phyloP scores from a whole-genome alignment of 2,113 vertebrate species.

The Suncus etruscus region DNA sequence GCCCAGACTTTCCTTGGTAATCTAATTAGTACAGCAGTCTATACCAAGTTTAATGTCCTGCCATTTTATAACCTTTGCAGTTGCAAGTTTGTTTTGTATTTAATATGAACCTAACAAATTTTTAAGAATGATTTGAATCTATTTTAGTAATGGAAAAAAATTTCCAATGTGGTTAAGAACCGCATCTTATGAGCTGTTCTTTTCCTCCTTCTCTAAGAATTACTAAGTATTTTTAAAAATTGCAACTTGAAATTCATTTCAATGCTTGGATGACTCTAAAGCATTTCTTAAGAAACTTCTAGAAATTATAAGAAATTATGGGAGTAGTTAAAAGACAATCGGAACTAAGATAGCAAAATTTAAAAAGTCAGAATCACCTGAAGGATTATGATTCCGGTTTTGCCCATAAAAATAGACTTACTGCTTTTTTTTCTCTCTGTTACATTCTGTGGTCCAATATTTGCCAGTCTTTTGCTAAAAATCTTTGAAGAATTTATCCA shows the following conservation, averaged over 20 bases:
- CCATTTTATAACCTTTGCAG: slow-evolving; percentile 58
- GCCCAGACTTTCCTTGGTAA: slow-evolving; percentile 18
- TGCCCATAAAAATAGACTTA: slow-evolving; percentile 3
- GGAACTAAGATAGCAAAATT: slow-evolving; percentile 24
- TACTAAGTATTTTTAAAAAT: slow-evolving; percentile 59
- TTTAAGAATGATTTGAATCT: slow-evolving; percentile 37
- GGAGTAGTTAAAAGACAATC: slow-evolving; percentile 20
- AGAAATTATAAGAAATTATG: slow-evolving; percentile 43
- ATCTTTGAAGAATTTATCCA: slow-evolving; percentile 23
- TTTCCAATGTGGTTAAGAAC: slow-evolving; percentile 69
- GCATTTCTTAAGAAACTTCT: slow-evolving; percentile 68
- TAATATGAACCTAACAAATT: slow-evolving; percentile 32
- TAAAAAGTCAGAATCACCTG: slow-evolving; percentile 15
- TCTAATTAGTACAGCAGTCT: slow-evolving; percentile 24
- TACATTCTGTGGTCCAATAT: neutral
- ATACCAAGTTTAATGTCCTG: neutral
- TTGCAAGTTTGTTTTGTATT: slow-evolving; percentile 46
- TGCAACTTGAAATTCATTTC: slow-evolving; percentile 55
- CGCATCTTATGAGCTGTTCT: slow-evolving; percentile 67
- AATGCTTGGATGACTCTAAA: slow-evolving; percentile 52
- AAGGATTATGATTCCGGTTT: slow-evolving; percentile 46
- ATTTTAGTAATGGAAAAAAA: slow-evolving; percentile 72
- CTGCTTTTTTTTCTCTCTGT: slow-evolving; percentile 50
- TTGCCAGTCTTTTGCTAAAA: slow-evolving; percentile 28
- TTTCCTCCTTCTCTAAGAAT: slow-evolving; percentile 67